phyloP scores from a whole-genome alignment of 1,140 invertebrate genomes.

The Ylistrum balloti region DNA sequence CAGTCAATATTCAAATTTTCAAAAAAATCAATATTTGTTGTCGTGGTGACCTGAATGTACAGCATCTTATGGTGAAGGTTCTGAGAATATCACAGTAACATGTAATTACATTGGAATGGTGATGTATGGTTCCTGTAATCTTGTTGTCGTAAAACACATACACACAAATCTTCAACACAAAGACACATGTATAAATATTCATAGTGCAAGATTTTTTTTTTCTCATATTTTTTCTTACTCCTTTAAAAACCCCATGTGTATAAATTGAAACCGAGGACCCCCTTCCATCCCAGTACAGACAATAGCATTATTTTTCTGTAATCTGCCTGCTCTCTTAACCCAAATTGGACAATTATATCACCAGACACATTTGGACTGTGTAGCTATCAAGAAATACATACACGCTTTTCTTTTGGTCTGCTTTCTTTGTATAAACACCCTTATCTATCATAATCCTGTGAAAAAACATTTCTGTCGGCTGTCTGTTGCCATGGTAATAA shows the following conservation, averaged over 20 bases:
- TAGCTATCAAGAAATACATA: not conserved
- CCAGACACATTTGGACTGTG: too few species aligned
- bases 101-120: not conserved
- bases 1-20: slow-evolving; percentile 1
- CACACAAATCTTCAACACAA: not conserved
- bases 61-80: not conserved
- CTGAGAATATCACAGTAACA: not conserved
- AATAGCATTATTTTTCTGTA: too few species aligned
- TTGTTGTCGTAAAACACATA: not conserved
- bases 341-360: too few species aligned
- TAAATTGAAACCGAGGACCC: not conserved
- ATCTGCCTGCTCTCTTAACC: too few species aligned
- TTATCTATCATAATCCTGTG: not conserved
- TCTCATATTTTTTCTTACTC: not conserved
- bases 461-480: not conserved
- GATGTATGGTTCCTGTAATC: not conserved
- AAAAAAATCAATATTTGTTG: not conserved
- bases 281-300: too few species aligned
- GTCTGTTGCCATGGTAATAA: not conserved
- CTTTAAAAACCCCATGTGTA: not conserved
- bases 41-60: not conserved
- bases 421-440: not conserved
- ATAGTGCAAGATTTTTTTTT: not conserved
- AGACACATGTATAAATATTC: slow-evolving; percentile 1
- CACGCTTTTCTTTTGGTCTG: not conserved